phyloP scores from a whole-genome alignment of 2,113 vertebrate species.

The Tragulus kanchil region DNA sequence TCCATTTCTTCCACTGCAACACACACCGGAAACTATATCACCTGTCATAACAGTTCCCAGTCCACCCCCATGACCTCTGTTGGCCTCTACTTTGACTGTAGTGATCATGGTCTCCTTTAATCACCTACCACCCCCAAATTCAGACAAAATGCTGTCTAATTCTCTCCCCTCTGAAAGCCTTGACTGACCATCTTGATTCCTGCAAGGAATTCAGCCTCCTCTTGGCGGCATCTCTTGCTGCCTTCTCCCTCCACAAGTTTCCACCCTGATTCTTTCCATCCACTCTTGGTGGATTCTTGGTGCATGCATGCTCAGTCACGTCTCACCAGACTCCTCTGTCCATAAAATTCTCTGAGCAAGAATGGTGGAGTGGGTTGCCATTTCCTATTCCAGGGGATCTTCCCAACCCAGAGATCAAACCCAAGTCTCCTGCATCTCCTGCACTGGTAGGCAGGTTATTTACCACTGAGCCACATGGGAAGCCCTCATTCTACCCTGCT shows the following conservation, averaged over 20 bases:
- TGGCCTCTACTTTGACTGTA: not conserved
- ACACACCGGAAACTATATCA: not conserved
- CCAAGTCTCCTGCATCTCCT: not conserved
- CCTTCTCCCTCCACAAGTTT: not conserved
- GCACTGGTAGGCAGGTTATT: not conserved
- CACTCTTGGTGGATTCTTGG: not conserved
- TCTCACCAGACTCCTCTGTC: not conserved
- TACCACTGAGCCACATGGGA: not conserved
- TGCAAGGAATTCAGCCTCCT: not conserved
- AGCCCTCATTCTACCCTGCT: not conserved
- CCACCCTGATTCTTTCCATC: not conserved
- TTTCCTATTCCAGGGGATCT: not conserved
- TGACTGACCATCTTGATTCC: not conserved
- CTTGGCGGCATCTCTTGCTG: not conserved
- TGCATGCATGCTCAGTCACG: not conserved
- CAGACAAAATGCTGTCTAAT: not conserved
- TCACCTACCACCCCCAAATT: not conserved
- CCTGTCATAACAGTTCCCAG: not conserved
- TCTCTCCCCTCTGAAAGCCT: not conserved
- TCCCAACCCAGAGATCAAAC: not conserved
- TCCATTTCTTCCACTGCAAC: not conserved
- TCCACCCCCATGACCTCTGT: accelerated
- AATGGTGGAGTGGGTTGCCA: not conserved
- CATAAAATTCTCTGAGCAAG: not conserved
- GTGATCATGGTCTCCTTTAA: not conserved